These are phyloP conservation scores for Plemyria rubiginata DNA, from an alignment of 2,888 invertebrate species.

Conservation along the genomic window DNA sequence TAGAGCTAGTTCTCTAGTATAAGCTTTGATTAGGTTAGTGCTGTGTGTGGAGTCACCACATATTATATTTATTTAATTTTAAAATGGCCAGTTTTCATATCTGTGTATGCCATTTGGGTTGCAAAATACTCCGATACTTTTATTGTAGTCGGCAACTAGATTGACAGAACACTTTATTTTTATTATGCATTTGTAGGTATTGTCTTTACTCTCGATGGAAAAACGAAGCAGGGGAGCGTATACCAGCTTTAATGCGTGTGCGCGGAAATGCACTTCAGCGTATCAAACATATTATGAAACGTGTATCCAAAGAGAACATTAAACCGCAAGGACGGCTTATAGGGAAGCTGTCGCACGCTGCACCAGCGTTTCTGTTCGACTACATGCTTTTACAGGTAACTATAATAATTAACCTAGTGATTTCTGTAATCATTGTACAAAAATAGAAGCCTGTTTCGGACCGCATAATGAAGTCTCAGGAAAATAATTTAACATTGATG, in stretches of 20 bases:
- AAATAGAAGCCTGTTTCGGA: not conserved
- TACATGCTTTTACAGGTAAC: constrained; percentile 89
- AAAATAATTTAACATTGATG: no score
- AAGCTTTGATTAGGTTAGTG: no score
- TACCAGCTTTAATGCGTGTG: constrained; percentile 93
- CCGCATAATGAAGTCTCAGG: no score
- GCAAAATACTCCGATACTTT: no score
- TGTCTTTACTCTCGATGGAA: constrained; percentile 98
- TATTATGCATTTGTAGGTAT: constrained; percentile 81
- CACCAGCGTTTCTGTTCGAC: constrained; percentile 98
- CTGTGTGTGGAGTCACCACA: no score
- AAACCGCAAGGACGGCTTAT: constrained; percentile 98
- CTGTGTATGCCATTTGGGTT: no score
- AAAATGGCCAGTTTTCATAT: no score
- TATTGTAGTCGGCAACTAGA: no score
- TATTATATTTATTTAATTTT: no score
- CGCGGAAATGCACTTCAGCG: constrained; percentile 95
- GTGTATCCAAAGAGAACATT: constrained; percentile 98
- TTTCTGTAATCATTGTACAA: not conserved
- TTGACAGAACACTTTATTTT: not conserved
- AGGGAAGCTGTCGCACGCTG: constrained; percentile 98
- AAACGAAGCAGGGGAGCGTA: constrained; percentile 90
- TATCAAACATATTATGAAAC: constrained; percentile 98
- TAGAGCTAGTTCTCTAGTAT: no score
- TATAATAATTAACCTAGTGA: not conserved